Evolutionary conservation across 2,797 vertebrate species (phyloP).

Genomic region (Naso thynnoides): DNA sequence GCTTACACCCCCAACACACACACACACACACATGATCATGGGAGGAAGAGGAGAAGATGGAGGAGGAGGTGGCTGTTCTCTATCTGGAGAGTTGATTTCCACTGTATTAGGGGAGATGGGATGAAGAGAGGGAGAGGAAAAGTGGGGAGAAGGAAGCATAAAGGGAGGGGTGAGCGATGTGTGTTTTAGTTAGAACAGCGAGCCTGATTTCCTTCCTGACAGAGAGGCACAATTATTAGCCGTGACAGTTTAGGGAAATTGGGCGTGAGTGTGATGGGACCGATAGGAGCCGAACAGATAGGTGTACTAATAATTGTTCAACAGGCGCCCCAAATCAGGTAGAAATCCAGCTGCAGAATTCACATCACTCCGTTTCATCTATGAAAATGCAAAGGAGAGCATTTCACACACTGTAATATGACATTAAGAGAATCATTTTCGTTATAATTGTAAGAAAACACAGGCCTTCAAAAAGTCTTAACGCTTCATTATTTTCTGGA

Average conservation of each 20-base stretch:
- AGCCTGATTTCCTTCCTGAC: slow-evolving; percentile 77
- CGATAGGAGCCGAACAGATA: slow-evolving; percentile 67
- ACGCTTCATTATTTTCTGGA: slow-evolving; percentile 2
- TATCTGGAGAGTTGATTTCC: slow-evolving; percentile 69
- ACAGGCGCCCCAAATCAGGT: slow-evolving; percentile 58
- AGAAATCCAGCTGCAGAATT: slow-evolving; percentile 45
- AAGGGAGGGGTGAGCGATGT: slow-evolving; percentile 53
- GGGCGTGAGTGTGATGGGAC: slow-evolving; percentile 74
- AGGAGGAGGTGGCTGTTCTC: slow-evolving; percentile 54
- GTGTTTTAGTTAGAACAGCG: slow-evolving; percentile 77
- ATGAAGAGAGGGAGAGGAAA: slow-evolving; percentile 48
- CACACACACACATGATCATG: slow-evolving; percentile 81
- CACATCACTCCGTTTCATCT: slow-evolving; percentile 22
- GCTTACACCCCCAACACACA: slow-evolving; percentile 76
- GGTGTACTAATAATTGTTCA: slow-evolving; percentile 67
- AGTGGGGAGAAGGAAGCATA: slow-evolving; percentile 31
- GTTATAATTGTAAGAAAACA: background rate
- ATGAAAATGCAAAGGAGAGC: slow-evolving; percentile 20
- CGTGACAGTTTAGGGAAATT: slow-evolving; percentile 81
- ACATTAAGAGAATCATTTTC: background rate
- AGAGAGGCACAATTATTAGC: slow-evolving; percentile 82
- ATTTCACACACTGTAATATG: slow-evolving; percentile 13
- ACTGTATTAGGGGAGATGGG: slow-evolving; percentile 51
- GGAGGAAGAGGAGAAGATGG: slow-evolving; percentile 84
- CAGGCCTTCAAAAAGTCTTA: background rate